Percentiles rank a stretch among this genome's conserved stretches.
Evolutionary conservation across 2,888 invertebrate genomes (phyloP).

Genomic region (Coenonympha arcania): DNA sequence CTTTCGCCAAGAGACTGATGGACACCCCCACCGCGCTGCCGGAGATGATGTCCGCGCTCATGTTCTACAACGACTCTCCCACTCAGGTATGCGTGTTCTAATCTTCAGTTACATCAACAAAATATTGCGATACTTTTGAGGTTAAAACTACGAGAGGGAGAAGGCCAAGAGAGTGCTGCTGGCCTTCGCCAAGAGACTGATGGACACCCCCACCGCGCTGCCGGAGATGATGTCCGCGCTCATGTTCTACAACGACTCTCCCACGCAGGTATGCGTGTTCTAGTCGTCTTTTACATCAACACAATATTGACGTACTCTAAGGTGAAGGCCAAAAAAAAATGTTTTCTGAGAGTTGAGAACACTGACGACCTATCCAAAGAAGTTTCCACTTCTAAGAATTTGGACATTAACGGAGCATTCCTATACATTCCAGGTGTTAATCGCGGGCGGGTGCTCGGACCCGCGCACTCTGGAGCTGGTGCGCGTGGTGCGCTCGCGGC

Average conservation of each 20-base stretch:
- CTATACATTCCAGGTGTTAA: slow-evolving; percentile 71
- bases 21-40: slow-evolving; percentile 81
- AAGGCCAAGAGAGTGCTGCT: slow-evolving; percentile 76
- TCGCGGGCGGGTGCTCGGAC: slow-evolving; percentile 77
- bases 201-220: slow-evolving; percentile 78
- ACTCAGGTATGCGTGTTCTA: no score
- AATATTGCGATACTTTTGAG: no score
- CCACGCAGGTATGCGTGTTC: slow-evolving; percentile 81
- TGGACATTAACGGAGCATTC: background rate
- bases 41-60: slow-evolving; percentile 82
- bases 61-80: slow-evolving; percentile 79
- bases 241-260: slow-evolving; percentile 78
- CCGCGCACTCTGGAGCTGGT: slow-evolving; percentile 79
- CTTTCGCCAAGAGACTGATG: slow-evolving; percentile 76
- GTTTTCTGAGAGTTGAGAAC: no score
- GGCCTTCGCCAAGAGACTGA: slow-evolving; percentile 76
- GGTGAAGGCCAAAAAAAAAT: no score
- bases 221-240: slow-evolving; percentile 85
- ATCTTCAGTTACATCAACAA: no score
- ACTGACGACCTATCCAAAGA: no score
- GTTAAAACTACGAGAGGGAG: slow-evolving; percentile 58
- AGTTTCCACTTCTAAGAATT: no score
- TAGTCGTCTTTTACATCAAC: no score
- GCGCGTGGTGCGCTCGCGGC: slow-evolving; percentile 76
- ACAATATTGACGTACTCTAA: no score